Conservation (phyloP, 1,140 invertebrate genomes). For the Diuraphis noxia region DNA sequence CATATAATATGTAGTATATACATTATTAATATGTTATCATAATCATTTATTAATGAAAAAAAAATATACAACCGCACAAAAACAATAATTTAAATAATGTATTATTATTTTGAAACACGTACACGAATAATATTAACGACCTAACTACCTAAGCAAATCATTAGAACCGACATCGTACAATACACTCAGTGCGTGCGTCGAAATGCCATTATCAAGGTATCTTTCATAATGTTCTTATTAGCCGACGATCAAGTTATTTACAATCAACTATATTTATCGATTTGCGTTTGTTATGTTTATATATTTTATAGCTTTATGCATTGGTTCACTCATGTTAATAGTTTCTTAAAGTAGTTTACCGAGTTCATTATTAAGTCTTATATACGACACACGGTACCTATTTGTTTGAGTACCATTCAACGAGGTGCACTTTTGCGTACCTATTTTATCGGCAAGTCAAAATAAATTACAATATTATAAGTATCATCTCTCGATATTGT, state of each 20-base stretch:
- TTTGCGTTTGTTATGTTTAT: not conserved
- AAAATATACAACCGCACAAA: too few relatives aligned
- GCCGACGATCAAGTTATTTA: not conserved
- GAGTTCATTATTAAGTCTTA: not conserved
- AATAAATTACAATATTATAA: not conserved
- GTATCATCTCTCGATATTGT: not conserved
- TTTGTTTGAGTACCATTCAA: not conserved
- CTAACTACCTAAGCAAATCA: not conserved
- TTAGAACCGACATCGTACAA: not conserved
- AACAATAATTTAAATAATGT: too few relatives aligned
- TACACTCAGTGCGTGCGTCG: not conserved
- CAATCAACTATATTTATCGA: not conserved
- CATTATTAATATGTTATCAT: too few relatives aligned
- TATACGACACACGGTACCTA: not conserved
- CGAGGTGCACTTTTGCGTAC: not conserved
- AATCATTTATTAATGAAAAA: too few relatives aligned
- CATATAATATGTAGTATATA: too few relatives aligned
- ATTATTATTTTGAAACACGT: too few relatives aligned
- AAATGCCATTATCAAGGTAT: not conserved
- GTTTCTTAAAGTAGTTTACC: not conserved
- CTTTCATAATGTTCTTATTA: not conserved
- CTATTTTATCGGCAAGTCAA: not conserved
- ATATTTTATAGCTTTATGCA: not conserved
- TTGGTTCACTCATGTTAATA: not conserved
- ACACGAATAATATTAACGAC: too few relatives aligned